Base-by-base conservation (phyloP, 1,140 invertebrate genomes). In the Ylistrum balloti region DNA sequence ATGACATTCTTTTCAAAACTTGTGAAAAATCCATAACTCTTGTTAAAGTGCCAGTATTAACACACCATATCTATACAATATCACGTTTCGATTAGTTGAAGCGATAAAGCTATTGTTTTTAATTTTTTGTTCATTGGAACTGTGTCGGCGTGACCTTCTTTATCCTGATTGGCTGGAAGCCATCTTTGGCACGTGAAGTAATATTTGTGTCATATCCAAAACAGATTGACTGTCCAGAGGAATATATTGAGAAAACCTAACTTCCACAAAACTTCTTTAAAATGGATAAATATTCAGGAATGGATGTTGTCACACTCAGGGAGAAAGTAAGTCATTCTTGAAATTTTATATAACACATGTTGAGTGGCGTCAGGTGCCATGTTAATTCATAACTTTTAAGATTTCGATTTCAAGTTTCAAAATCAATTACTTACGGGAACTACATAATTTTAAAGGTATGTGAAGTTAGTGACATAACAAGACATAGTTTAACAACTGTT, bases 101-200 rank as follows among this genome's bases (percentile, higher is more conserved):
- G 45, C n/a, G 45, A 56, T 17, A 3, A n/a, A 5, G 56, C 22
- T 74, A 74, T 74, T 74, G 56, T 74, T 74, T 74, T 74, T 74
- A 74, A 74, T 74, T n/a, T 56, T 74, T 74, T 74, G 56, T 74
- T 74, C 56, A 74, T 28, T 74, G n/a, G 56, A 74, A 74, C 56
- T 74, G 13, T 74, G 56, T 74, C 56, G n/a, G 56, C 56, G n/a
- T 74, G 56, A 74, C 56, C 56, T 74, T 74, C 56, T 74, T 74
- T 28, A 74, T 74, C 28, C 56, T 74, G 56, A 74, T 74, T 74
- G 56, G 56, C 56, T 28, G 56, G n/a, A 74, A n/a, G 56, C 56
- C 56, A 74, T 74, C 9, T 74, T 74, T 74, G 56, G 56, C 56
- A 28, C 56, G 56, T 74, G 56, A 74, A 17, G 56, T 74, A 74